Evolutionary conservation across 2,113 vertebrate species (phyloP), one percentile per base, ranked within the genome.

Genomic region (Eubucco bourcierii): DNA sequence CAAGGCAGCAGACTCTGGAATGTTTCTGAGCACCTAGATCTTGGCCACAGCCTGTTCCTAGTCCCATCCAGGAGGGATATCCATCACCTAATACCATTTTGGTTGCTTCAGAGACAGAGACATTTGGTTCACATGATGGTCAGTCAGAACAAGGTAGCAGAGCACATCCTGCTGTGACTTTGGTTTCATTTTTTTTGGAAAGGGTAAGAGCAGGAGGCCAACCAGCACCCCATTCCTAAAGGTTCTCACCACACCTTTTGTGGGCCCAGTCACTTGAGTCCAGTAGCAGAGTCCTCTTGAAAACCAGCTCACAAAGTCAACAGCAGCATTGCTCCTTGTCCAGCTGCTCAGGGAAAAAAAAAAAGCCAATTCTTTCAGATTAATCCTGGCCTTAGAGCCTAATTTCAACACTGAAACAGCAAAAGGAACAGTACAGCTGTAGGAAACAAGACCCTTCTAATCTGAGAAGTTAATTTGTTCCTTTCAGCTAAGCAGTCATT

Each of bases 381-480:
- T 84, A 90, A 70, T 41, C 77, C 56, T 60, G 60, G 75, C 64
- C 0, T 92, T 88, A 47, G 65, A 84, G 41, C 14, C 52, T 72
- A 64, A 78, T 87, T 91, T 80, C 84, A 90, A 41, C 8, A 18
- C 78, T 82, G 72, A 53, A 0, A 5, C 63, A 70, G 46, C 68
- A 95, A 95, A 94, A 91, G 44, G 27, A 94, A 52, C 56, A 87
- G 41, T 87, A 93, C 47, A 94, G 72, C 83, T 90, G 56, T 87
- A 95, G 75, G 92, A 85, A 91, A 84, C 24, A 73, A 34, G 18
- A 60, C 18, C 67, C 34, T 93, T 60, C 79, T 93, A 90, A 95
- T 88, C 6, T 29, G 95, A 93, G 25, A 94, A 94, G 81, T 86
- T 91, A 94, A 91, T 94, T 88, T 93, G 92, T 83, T 94, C 59